phyloP scores from a whole-genome alignment of 2,113 vertebrate species.

The Seriola rivoliana region DNA sequence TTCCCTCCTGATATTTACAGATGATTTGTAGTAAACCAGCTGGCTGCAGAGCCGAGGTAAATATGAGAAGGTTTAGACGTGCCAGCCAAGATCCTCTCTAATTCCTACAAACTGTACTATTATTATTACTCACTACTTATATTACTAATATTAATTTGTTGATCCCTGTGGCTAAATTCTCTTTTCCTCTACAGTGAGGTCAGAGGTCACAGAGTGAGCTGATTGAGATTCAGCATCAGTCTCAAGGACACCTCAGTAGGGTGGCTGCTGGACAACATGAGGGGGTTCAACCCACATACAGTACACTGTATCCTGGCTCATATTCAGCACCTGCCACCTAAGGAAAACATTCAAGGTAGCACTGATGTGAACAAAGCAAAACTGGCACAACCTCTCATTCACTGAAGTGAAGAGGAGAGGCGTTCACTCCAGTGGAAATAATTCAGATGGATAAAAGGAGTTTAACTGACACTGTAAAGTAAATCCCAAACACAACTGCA shows the following conservation, averaged over 20 bases:
- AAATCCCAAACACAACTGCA: neutral
- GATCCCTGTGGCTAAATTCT: neutral
- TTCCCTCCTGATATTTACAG: neutral
- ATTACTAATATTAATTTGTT: neutral
- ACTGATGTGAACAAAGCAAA: neutral
- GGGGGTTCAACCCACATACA: neutral
- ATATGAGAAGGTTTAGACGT: neutral
- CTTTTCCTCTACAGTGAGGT: neutral
- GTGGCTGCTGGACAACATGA: neutral
- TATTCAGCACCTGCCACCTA: neutral
- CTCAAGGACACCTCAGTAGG: neutral
- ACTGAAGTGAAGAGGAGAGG: neutral
- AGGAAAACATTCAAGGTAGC: neutral
- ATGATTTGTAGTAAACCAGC: slow-evolving; percentile 26
- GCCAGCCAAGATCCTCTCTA: neutral
- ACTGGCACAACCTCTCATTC: slow-evolving; percentile 9
- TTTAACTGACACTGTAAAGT: neutral
- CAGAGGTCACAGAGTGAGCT: neutral
- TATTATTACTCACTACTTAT: neutral
- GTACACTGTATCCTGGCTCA: neutral
- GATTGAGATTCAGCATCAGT: neutral
- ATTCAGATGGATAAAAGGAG: slow-evolving; percentile 20
- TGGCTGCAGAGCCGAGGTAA: slow-evolving; percentile 11
- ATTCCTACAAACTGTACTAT: too few species aligned
- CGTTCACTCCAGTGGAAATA: slow-evolving; percentile 1